Conservation (phyloP, 2,888 invertebrate genomes). For the Melanostoma scalare region DNA sequence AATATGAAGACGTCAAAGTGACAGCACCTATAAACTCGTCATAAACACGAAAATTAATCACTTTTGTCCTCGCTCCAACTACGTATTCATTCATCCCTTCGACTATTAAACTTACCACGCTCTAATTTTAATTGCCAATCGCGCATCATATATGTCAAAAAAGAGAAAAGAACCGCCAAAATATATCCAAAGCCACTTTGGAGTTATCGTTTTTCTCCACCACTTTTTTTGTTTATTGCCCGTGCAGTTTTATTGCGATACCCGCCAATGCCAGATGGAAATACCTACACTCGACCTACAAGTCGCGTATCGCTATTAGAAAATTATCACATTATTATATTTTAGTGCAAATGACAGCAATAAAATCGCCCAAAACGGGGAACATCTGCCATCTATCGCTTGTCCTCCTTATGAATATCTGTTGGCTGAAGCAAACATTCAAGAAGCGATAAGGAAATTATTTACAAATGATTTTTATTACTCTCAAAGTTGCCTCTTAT, state of each 20-base stretch:
- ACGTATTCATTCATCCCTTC: too few relatives aligned
- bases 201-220: too few relatives aligned
- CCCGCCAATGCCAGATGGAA: not conserved
- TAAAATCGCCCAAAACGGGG: conserved; percentile 46
- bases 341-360: conserved; percentile 49
- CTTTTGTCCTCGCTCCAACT: too few relatives aligned
- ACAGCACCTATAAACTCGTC: too few relatives aligned
- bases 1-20: too few relatives aligned
- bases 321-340: conserved; percentile 40
- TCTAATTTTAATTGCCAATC: too few relatives aligned
- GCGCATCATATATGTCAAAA: too few relatives aligned
- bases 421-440: conserved; percentile 13
- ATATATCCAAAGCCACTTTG: too few relatives aligned
- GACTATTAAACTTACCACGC: too few relatives aligned
- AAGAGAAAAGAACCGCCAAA: too few relatives aligned
- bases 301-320: conserved; percentile 28
- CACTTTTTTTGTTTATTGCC: not conserved
- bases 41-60: too few relatives aligned
- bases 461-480: conserved; percentile 61
- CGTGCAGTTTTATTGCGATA: conserved; percentile 18
- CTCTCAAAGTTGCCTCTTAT: conserved; percentile 34
- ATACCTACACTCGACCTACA: conserved; percentile 7
- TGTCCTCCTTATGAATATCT: conserved; percentile 1
- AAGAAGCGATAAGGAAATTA: conserved; percentile 58
- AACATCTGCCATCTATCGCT: conserved; percentile 52